Percentiles rank a stretch among this genome's conserved stretches.
Evolutionary conservation across 2,797 vertebrate genomes (phyloP).

Genomic region (Glyptemys insculpta): DNA sequence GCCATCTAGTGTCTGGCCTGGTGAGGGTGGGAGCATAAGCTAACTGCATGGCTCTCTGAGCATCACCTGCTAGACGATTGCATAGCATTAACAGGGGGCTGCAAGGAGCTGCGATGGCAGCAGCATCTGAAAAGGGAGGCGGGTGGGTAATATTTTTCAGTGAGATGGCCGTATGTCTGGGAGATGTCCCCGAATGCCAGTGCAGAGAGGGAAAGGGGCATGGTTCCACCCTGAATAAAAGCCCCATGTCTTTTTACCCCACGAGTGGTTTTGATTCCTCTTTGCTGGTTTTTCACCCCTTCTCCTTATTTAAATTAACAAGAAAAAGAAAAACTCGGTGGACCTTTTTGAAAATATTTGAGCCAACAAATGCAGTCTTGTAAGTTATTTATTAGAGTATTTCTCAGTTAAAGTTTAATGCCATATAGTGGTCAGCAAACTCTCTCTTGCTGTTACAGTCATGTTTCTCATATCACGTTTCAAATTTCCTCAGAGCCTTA

Average conservation of each 20-base stretch:
- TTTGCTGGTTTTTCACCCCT: not conserved
- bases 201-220: not conserved
- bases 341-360: conserved; percentile 29
- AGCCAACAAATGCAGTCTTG: conserved; percentile 30
- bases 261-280: not conserved
- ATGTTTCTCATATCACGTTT: conserved; percentile 38
- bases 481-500: conserved; percentile 50
- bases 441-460: conserved; percentile 26
- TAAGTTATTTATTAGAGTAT: conserved; percentile 59
- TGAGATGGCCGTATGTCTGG: accelerated
- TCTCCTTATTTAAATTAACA: not conserved
- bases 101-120: not conserved
- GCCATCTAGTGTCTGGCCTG: not conserved
- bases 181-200: not conserved
- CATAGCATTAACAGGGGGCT: not conserved
- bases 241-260: not conserved
- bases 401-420: conserved; percentile 31
- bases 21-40: not conserved
- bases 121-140: not conserved
- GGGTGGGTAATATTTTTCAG: not conserved
- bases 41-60: not conserved
- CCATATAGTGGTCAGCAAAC: conserved; percentile 49
- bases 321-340: conserved; percentile 6
- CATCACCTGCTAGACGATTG: not conserved
- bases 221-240: not conserved